These are phyloP conservation scores for Apocheima hispidaria DNA, from an alignment of 2,888 invertebrate species.

Conservation along the genomic window DNA sequence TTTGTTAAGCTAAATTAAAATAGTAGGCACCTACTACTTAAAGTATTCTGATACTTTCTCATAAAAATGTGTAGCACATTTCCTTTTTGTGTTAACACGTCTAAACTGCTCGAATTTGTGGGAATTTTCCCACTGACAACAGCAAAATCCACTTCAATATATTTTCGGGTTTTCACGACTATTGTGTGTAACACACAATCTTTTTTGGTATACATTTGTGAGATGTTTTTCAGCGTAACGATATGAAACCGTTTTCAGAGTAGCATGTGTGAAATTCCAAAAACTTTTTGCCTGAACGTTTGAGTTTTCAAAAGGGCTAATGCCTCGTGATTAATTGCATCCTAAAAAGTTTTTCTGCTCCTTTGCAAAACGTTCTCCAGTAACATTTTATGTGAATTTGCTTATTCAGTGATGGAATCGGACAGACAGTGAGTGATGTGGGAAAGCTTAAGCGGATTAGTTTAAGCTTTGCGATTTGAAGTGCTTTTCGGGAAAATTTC, in stretches of 20 bases:
- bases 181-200: conserved; percentile 19
- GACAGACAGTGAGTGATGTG: conserved; percentile 47
- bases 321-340: conserved; percentile 57
- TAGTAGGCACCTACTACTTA: not conserved
- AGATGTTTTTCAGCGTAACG: conserved; percentile 14
- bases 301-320: conserved; percentile 52
- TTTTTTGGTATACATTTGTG: conserved; percentile 10
- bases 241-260: conserved; percentile 13
- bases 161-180: conserved; percentile 34
- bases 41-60: conserved; percentile 1
- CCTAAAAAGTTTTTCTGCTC: conserved; percentile 47
- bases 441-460: conserved; percentile 30
- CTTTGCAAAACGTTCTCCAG: conserved; percentile 47
- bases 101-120: conserved; percentile 30
- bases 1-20: not conserved
- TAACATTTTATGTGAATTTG: conserved; percentile 51
- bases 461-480: conserved; percentile 16
- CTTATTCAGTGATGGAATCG: conserved; percentile 42
- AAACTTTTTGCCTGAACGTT: conserved; percentile 41
- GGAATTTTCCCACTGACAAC: conserved; percentile 38
- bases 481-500: conserved; percentile 10
- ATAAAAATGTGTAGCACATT: conserved; percentile 1
- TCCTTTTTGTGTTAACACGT: conserved; percentile 20
- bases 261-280: conserved; percentile 5
- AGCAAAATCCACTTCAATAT: conserved; percentile 32